Conservation (phyloP, 2,888 invertebrate species). For the Heliconius erato region DNA sequence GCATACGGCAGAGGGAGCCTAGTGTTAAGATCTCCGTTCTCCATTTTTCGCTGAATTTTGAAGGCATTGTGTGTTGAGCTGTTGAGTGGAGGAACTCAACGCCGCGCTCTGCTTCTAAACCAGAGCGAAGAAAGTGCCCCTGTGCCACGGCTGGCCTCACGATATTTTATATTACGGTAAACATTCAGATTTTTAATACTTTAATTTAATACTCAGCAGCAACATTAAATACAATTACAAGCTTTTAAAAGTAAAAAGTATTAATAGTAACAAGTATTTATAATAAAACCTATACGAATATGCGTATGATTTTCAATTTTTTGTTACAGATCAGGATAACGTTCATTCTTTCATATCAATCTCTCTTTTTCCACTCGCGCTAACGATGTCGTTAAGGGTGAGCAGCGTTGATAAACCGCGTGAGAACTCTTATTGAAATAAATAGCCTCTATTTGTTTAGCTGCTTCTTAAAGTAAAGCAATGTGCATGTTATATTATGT, state of each 20-base stretch:
- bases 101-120: too few species aligned
- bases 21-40: too few species aligned
- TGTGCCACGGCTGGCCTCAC: too few species aligned
- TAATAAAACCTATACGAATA: neutral
- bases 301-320: neutral
- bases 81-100: too few species aligned
- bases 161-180: too few species aligned
- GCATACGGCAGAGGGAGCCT: too few species aligned
- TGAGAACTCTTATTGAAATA: slow-evolving; percentile 76
- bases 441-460: slow-evolving; percentile 69
- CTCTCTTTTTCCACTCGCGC: slow-evolving; percentile 63
- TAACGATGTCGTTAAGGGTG: slow-evolving; percentile 69
- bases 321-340: neutral
- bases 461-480: slow-evolving; percentile 49
- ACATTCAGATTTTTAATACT: too few species aligned
- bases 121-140: too few species aligned
- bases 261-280: neutral
- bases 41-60: too few species aligned
- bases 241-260: neutral
- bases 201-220: too few species aligned
- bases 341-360: slow-evolving; percentile 55
- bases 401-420: slow-evolving; percentile 65
- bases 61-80: too few species aligned
- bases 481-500: neutral
- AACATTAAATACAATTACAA: too few species aligned